These are phyloP conservation scores for Leptinotarsa tumamoca DNA, from an alignment of 2,888 invertebrate species.

Conservation along the genomic window DNA sequence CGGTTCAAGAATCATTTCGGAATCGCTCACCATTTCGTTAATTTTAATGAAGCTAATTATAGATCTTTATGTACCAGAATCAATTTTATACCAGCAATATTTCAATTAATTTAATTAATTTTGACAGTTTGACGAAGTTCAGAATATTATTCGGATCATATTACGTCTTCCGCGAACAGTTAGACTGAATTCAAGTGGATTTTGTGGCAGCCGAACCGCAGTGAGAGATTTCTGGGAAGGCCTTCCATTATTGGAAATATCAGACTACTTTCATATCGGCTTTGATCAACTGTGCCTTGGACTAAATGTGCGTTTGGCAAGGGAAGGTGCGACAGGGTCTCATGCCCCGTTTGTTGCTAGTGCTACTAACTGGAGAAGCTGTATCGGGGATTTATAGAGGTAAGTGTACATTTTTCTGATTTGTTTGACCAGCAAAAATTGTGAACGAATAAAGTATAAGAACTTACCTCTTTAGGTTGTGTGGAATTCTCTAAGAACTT, in stretches of 20 bases:
- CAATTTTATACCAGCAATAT: constrained; percentile 11
- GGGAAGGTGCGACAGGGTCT: constrained; percentile 23
- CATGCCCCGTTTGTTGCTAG: constrained; percentile 31
- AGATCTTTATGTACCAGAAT: constrained; percentile 6
- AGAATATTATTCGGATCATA: constrained; percentile 14
- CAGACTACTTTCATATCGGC: neutral
- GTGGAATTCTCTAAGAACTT: too few species aligned
- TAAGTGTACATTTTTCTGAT: constrained; percentile 26
- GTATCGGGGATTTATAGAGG: constrained; percentile 37
- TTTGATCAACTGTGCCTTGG: neutral
- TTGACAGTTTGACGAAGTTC: constrained; percentile 13
- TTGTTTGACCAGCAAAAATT: neutral
- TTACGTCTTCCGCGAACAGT: constrained; percentile 2
- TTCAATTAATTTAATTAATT: constrained; percentile 13
- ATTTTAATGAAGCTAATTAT: constrained; percentile 14
- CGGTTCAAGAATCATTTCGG: constrained; percentile 3
- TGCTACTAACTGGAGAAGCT: constrained; percentile 30
- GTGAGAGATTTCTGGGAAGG: neutral
- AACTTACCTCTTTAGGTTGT: neutral
- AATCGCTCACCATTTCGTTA: neutral
- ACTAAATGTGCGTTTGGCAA: constrained; percentile 33
- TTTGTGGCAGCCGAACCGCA: neutral
- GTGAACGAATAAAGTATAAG: neutral
- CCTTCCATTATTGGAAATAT: neutral
- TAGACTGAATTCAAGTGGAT: constrained; percentile 12